Conservation (phyloP, 2,888 invertebrate species). For the Watsonalla binaria region DNA sequence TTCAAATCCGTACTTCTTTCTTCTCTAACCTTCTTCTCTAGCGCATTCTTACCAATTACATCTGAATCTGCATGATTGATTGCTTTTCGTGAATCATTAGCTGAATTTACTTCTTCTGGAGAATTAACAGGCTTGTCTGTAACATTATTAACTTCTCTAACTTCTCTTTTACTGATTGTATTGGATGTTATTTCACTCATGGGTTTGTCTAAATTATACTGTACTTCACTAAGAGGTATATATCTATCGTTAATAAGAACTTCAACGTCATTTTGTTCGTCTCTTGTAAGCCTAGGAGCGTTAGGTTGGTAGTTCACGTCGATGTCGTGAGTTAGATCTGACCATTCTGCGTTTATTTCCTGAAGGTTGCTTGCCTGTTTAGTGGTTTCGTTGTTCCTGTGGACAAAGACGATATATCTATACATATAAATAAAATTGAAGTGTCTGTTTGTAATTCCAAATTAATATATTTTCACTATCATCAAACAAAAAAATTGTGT, state of each 20-base stretch:
- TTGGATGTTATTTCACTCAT: constrained; percentile 6
- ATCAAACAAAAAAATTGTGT: too few species aligned
- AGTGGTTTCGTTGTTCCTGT: constrained; percentile 4
- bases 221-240: constrained; percentile 36
- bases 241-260: constrained; percentile 38
- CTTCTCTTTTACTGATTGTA: constrained; percentile 14
- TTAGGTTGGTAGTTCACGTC: constrained; percentile 55
- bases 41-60: too few species aligned
- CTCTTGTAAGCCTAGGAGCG: constrained; percentile 31
- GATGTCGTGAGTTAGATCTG: constrained; percentile 59
- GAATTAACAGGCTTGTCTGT: too few species aligned
- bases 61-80: too few species aligned
- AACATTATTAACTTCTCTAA: background rate
- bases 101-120: too few species aligned
- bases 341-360: constrained; percentile 31
- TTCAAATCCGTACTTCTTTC: too few species aligned
- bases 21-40: too few species aligned
- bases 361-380: constrained; percentile 4
- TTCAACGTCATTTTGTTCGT: constrained; percentile 48
- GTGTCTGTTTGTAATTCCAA: too few species aligned
- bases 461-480: too few species aligned
- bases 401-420: background rate
- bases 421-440: too few species aligned
- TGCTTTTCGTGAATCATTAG: too few species aligned
- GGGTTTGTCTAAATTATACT: constrained; percentile 4